These are phyloP conservation scores for Platygyra sinensis DNA, from an alignment of 64 coral and sea anemone species.

Conservation along the genomic window DNA sequence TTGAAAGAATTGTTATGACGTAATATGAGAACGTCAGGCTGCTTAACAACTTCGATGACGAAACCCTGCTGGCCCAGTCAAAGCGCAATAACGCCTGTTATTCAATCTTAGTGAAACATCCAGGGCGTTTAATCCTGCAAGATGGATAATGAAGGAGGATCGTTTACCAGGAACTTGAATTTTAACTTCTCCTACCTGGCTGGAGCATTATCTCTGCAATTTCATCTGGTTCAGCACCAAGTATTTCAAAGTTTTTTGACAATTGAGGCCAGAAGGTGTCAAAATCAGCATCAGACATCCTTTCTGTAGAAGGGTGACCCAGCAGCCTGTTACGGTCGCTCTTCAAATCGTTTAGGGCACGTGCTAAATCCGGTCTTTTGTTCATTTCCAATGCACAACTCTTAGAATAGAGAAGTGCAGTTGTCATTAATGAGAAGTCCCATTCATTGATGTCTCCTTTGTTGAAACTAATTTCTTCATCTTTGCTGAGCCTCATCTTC, in stretches of 20 bases:
- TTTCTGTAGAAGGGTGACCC: constrained; percentile 54
- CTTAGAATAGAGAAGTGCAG: constrained; percentile 56
- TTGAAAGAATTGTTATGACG: too few species aligned
- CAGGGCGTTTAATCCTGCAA: too few species aligned
- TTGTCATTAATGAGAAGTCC: constrained; percentile 84
- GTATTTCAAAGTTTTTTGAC: constrained; percentile 29
- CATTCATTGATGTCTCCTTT: constrained; percentile 71
- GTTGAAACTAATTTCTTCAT: constrained; percentile 36
- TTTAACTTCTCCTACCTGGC: neutral
- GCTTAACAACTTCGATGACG: too few species aligned
- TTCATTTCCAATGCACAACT: constrained; percentile 41
- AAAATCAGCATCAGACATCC: constrained; percentile 73
- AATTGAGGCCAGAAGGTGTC: constrained; percentile 49
- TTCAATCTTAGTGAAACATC: too few species aligned
- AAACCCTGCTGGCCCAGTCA: too few species aligned
- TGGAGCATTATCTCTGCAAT: constrained; percentile 39
- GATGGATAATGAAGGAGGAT: too few species aligned
- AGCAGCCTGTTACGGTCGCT: constrained; percentile 59
- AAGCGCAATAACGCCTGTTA: too few species aligned
- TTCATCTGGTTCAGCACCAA: constrained; percentile 57
- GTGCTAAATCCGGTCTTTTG: constrained; percentile 42
- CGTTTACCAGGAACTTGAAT: too few species aligned
- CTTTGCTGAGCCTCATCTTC: constrained; percentile 39
- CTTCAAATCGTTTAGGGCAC: constrained; percentile 56
- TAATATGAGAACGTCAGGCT: too few species aligned